Evolutionary conservation across 1,140 invertebrate species (phyloP).

Genomic region (Zophobas atratus): DNA sequence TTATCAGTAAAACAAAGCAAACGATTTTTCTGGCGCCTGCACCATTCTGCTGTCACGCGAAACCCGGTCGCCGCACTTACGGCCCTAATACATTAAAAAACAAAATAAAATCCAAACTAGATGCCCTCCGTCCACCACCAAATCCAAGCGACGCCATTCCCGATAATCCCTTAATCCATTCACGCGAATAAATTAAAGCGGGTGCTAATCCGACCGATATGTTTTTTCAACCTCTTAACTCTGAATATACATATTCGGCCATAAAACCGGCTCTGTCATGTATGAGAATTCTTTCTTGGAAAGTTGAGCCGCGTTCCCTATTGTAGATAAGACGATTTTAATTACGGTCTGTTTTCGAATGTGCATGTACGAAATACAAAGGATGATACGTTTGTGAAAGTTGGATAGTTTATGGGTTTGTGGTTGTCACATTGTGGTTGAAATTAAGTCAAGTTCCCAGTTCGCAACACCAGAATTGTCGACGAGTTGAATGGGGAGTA

Average conservation of each 20-base stretch:
- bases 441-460: constrained; percentile 38
- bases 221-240: constrained; percentile 33
- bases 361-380: constrained; percentile 33
- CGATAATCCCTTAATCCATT: constrained; percentile 38
- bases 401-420: constrained; percentile 45
- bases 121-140: too few relatives aligned
- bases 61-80: too few relatives aligned
- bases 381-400: constrained; percentile 47
- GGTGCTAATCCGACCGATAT: constrained; percentile 20
- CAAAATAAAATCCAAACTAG: too few relatives aligned
- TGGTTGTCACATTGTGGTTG: constrained; percentile 37
- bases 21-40: too few relatives aligned
- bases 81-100: too few relatives aligned
- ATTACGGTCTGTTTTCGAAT: constrained; percentile 28
- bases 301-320: too few relatives aligned
- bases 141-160: too few relatives aligned
- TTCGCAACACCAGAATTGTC: constrained; percentile 27
- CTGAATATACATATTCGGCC: constrained; percentile 13
- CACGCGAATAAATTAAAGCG: constrained; percentile 24
- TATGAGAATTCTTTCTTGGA: too few relatives aligned
- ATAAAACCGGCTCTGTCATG: background rate
- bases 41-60: too few relatives aligned
- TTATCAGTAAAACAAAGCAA: too few relatives aligned
- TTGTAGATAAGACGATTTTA: background rate
- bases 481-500: constrained; percentile 20